Evolutionary conservation across 2,113 vertebrate genomes (phyloP).

Genomic region (Syrrhaptes paradoxus): DNA sequence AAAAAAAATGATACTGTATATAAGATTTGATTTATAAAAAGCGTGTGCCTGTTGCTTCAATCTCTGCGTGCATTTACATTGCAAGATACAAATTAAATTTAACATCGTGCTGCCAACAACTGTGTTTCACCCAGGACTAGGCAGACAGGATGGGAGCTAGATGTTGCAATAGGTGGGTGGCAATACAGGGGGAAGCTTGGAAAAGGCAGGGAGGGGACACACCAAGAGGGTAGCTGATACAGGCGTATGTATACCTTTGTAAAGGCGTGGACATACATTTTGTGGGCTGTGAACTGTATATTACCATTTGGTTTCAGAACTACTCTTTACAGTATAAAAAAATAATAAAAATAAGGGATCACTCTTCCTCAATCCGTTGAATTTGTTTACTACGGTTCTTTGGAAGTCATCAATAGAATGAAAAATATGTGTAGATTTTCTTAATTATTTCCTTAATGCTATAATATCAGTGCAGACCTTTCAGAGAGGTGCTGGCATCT

Average conservation of each 20-base stretch:
- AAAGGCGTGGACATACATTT: not conserved
- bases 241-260: not conserved
- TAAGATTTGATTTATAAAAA: conserved; percentile 18
- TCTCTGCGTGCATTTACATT: not conserved
- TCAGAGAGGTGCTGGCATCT: not conserved
- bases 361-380: not conserved
- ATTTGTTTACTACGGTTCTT: not conserved
- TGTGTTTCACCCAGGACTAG: not conserved
- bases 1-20: not conserved
- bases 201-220: not conserved
- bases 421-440: not conserved
- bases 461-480: not conserved
- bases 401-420: not conserved
- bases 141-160: not conserved
- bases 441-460: not conserved
- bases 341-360: not conserved
- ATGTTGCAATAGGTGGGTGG: not conserved
- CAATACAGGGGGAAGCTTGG: not conserved
- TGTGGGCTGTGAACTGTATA: not conserved
- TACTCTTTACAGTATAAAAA: not conserved
- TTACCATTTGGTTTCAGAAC: not conserved
- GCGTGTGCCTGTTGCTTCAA: not conserved
- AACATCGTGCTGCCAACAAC: not conserved
- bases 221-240: not conserved
- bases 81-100: conserved; percentile 20